Base-by-base conservation (phyloP, 2,113 vertebrate species). In the Thinocorus orbignyianus region DNA sequence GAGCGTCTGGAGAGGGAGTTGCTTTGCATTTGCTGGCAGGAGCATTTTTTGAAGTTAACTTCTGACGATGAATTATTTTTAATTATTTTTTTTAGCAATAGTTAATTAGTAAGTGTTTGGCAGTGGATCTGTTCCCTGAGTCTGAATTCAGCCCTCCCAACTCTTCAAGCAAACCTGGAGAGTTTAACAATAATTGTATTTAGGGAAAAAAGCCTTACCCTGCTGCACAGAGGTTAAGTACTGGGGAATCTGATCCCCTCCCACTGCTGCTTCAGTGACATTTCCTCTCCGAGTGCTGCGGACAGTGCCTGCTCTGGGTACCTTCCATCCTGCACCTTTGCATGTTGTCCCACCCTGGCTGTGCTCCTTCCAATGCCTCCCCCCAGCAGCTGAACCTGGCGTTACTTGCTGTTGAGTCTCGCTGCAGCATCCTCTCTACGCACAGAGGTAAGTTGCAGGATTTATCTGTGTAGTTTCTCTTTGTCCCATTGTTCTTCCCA, bases 181-280 rank as follows among this genome's bases (percentile, higher is more conserved):
- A 35, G 11, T 26, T 90, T 42, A 60, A 37, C 25, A 16, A 8
- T 25, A 55, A 26, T 19, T 39, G 15, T 26, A 33, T 26, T 39
- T 28, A 15, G 11, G 39, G 44, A 14, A n/a, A 52, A 26, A 62
- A 46, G 8, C 33, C 18, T 68, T 2, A 7, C 65, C 65, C 22
- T 46, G 42, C 37, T 37, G 19, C 25, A 13, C 22, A 37, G 12
- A 69, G 22, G 13, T 62, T 22, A 52, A 44, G 13, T 41, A 16
- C 16, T 7, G 14, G 16, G 35, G 35, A 26, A 39, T 14, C 37
- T 11, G 12, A 12, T 51, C 25, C 18, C 7, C 5, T 65, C 30
- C 64, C 12, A 15, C 9, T 0, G 0, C n/a, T 64, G 55, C 19
- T 73, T 37, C 46, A 17, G 54, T 0, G 3, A 26, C 5, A 2